Evolutionary conservation across 2,888 invertebrate species (phyloP).

Genomic region (Psococerastis gibbosa): DNA sequence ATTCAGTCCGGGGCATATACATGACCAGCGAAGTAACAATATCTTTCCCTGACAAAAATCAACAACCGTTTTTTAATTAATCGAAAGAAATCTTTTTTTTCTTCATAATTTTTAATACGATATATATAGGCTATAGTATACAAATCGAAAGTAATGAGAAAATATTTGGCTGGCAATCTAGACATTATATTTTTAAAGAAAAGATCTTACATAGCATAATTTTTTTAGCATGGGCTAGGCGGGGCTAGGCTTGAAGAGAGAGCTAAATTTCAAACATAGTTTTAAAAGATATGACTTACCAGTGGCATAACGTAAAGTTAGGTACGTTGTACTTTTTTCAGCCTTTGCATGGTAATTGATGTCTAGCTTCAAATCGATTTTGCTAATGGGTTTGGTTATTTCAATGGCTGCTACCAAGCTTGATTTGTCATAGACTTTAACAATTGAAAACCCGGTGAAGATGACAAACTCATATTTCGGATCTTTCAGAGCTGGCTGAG

Average conservation of each 20-base stretch:
- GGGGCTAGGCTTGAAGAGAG: too few relatives aligned
- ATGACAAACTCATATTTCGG: slow-evolving; percentile 40
- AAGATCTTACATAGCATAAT: too few relatives aligned
- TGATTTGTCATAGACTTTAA: slow-evolving; percentile 39
- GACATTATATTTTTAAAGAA: too few relatives aligned
- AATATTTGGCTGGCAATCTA: too few relatives aligned
- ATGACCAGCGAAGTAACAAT: slow-evolving; percentile 35
- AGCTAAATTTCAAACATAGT: too few relatives aligned
- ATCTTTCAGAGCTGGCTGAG: slow-evolving; percentile 35
- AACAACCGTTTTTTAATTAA: slow-evolving; percentile 2
- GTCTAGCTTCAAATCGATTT: slow-evolving; percentile 32
- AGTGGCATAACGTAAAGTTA: slow-evolving; percentile 17
- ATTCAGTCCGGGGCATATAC: slow-evolving; percentile 42
- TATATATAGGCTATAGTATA: too few relatives aligned
- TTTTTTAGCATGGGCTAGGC: too few relatives aligned
- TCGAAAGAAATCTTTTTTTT: too few relatives aligned
- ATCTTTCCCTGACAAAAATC: slow-evolving; percentile 28
- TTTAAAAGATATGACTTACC: too few relatives aligned
- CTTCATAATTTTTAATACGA: too few relatives aligned
- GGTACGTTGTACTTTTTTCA: not conserved
- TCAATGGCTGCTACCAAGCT: slow-evolving; percentile 41
- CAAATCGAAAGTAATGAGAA: too few relatives aligned
- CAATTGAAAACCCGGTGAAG: slow-evolving; percentile 37
- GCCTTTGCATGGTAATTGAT: slow-evolving; percentile 3
- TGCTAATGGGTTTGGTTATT: slow-evolving; percentile 41